These are phyloP conservation scores for Ploceus nigricollis DNA, from an alignment of 2,113 vertebrate species.

Conservation along the genomic window DNA sequence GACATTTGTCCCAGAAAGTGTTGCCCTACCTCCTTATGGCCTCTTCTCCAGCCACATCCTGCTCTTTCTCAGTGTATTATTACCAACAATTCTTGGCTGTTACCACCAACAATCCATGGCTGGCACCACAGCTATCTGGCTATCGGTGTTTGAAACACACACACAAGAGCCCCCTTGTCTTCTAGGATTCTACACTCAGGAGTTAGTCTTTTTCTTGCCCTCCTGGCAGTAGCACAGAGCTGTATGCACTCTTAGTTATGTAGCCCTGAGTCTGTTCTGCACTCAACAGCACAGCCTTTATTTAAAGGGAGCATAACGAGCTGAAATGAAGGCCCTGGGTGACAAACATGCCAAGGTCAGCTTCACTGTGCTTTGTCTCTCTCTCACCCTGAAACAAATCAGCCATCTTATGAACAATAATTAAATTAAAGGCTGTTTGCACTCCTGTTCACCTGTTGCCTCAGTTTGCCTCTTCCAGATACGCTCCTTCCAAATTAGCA, in stretches of 20 bases:
- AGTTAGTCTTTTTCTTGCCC: background rate
- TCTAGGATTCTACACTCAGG: background rate
- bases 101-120: background rate
- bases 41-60: background rate
- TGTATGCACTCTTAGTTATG: background rate
- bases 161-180: background rate
- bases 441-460: background rate
- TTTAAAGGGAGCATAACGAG: too few relatives aligned
- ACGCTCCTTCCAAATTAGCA: background rate
- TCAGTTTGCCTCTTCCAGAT: rapidly evolving
- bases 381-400: background rate
- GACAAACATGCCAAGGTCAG: rapidly evolving
- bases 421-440: background rate
- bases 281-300: background rate
- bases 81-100: background rate
- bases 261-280: background rate
- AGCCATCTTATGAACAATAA: background rate
- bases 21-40: background rate
- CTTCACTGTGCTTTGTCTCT: background rate
- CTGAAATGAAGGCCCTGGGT: background rate
- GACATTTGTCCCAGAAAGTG: rapidly evolving
- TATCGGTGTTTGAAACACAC: rapidly evolving
- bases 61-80: background rate
- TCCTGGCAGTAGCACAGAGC: background rate
- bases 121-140: background rate